Percentiles rank a stretch among this genome's conserved stretches.
Conservation (phyloP, 1,140 invertebrate genomes). For the Bemisia tabaci region DNA sequence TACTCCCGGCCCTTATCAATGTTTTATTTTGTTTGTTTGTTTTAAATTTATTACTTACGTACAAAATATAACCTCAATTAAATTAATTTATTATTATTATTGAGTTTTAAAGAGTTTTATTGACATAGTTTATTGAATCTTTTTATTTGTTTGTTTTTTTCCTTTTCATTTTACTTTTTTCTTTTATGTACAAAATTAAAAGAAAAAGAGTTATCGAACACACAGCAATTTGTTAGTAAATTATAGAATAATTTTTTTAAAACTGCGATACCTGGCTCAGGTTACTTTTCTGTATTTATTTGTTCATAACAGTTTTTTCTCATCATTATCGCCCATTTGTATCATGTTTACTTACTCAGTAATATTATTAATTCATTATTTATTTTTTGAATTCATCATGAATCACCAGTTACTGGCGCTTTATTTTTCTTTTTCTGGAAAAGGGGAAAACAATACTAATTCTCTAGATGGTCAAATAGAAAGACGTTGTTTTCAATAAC, state of each 20-base stretch:
- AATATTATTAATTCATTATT: no score
- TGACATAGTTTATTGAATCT: neutral
- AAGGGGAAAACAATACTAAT: no score
- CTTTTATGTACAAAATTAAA: neutral
- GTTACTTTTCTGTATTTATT: neutral
- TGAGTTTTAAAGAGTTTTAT: neutral
- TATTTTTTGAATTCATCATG: no score
- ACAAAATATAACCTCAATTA: neutral
- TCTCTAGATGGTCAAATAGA: no score
- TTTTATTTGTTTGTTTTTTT: neutral
- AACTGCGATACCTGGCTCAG: neutral
- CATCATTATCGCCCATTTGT: no score
- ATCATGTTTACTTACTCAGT: no score
- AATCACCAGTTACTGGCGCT: no score
- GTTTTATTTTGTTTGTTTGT: no score
- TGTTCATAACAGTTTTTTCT: no score
- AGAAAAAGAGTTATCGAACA: neutral
- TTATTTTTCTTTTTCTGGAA: no score
- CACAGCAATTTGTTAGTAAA: neutral
- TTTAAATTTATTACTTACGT: neutral
- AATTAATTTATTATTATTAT: constrained; percentile 1
- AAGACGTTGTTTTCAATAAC: no score
- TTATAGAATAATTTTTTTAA: neutral
- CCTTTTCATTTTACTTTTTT: neutral
- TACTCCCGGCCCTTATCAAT: neutral